Evolutionary conservation across 2,797 vertebrate genomes (phyloP), one percentile per base, ranked within the genome.

Genomic region (Trachops cirrhosus): DNA sequence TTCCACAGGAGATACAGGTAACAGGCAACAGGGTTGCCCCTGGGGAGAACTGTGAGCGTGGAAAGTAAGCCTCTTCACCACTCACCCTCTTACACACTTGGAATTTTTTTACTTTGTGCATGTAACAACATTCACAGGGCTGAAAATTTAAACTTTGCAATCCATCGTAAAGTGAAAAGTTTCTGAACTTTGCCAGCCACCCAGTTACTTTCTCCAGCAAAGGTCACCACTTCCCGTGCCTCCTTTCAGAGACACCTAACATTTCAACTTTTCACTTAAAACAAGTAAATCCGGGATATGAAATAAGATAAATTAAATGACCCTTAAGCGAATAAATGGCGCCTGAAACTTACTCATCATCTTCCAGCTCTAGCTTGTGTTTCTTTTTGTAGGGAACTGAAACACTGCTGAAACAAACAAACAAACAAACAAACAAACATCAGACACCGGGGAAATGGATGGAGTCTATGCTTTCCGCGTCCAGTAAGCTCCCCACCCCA

Each of bases 351-450:
- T 98, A 98, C 98, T 98, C 98, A 70, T 98, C 96, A 1, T 98
- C 98, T 59, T 98, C 98, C 85, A 97, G 97, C 95, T 98, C 98
- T 79, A 98, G 95, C 80, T 98, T 98, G 97, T 98, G 98, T 96
- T 98, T 98, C 97, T 97, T 98, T 97, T 98, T 97, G 95, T 95
- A 97, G 83, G 84, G 93, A 86, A 93, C 29, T 34, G 98, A 90
- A 86, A 88, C 86, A 74, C 98, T 98, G 97, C 18, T 82, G 96
- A 96, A 93, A 54, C 46, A 77, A n/a, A 48, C 24, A 44, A 9
- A 37, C n/a, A 21, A 4, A 7, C 62, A 26, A 50, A 21, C 32
- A 19, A 9, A 9, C n/a, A 16, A 50, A 48, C 16, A 74, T 75
- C 3, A 37, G 73, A 93, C 93, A 95, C 39, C 34, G 79, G 90